Evolutionary conservation across 2,113 vertebrate species (phyloP).

Genomic region (Myrmecophaga tridactyla): DNA sequence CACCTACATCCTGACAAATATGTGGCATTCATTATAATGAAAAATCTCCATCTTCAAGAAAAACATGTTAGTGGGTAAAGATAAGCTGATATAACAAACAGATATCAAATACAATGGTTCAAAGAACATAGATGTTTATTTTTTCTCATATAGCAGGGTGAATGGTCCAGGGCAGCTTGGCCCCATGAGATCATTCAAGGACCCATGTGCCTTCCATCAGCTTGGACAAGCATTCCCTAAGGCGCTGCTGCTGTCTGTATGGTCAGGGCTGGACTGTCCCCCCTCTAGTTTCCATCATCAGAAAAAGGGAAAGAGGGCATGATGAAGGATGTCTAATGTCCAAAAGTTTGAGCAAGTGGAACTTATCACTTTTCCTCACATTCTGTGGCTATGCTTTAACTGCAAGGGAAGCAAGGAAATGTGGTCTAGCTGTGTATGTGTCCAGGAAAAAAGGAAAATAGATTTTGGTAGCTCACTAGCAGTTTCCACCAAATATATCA

Average conservation of each 20-base stretch:
- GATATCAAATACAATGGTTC: not conserved
- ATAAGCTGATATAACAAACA: not conserved
- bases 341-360: not conserved
- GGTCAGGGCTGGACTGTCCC: not conserved
- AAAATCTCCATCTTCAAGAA: not conserved
- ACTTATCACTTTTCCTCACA: not conserved
- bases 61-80: not conserved
- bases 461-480: slow-evolving; percentile 1
- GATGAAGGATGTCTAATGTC: not conserved
- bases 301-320: not conserved
- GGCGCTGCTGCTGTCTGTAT: not conserved
- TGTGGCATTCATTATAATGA: not conserved
- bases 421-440: not conserved
- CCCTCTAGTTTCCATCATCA: not conserved
- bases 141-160: not conserved
- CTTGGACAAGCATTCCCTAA: not conserved
- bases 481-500: not conserved
- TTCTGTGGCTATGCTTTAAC: not conserved
- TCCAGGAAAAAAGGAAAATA: not conserved
- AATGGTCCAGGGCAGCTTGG: not conserved
- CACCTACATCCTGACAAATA: not conserved
- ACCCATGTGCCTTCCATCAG: not conserved
- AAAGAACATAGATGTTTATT: not conserved
- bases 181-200: not conserved
- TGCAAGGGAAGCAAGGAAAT: not conserved